These are phyloP conservation scores for Drosophila recens DNA, from an alignment of 2,888 invertebrate genomes.

Conservation along the genomic window DNA sequence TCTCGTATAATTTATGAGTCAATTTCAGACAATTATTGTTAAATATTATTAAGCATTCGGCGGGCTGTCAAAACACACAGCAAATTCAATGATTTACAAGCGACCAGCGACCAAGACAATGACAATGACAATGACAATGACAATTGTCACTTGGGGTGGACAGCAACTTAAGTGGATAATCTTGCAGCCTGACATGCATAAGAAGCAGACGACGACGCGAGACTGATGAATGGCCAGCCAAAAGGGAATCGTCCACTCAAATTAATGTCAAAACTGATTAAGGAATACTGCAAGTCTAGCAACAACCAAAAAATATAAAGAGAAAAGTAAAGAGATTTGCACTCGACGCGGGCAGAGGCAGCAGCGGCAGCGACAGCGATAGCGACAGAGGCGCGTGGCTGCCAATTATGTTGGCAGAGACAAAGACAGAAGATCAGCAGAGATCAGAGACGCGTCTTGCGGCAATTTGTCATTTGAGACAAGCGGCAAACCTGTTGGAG, in stretches of 20 bases:
- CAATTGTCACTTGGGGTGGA: conserved; percentile 77
- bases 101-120: conserved; percentile 29
- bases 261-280: conserved; percentile 83
- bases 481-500: conserved; percentile 57
- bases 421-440: conserved; percentile 3
- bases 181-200: conserved; percentile 72
- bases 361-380: not conserved
- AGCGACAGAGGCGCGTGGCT: conserved; percentile 71
- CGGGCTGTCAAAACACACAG: conserved; percentile 82
- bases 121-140: conserved; percentile 41
- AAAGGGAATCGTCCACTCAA: conserved; percentile 75
- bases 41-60: conserved; percentile 84
- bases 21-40: conserved; percentile 84
- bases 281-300: conserved; percentile 54
- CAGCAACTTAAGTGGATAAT: conserved; percentile 79
- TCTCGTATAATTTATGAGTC: conserved; percentile 83
- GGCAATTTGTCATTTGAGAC: conserved; percentile 67
- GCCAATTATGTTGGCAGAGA: conserved; percentile 67
- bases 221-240: conserved; percentile 59
- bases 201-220: conserved; percentile 42
- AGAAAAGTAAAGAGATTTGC: conserved; percentile 9
- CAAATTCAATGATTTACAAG: conserved; percentile 79
- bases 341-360: not conserved
- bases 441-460: conserved; percentile 40
- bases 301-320: conserved; percentile 9